Evolutionary conservation across 2,113 vertebrate genomes (phyloP).

Genomic region (Ibidorhyncha struthersii): DNA sequence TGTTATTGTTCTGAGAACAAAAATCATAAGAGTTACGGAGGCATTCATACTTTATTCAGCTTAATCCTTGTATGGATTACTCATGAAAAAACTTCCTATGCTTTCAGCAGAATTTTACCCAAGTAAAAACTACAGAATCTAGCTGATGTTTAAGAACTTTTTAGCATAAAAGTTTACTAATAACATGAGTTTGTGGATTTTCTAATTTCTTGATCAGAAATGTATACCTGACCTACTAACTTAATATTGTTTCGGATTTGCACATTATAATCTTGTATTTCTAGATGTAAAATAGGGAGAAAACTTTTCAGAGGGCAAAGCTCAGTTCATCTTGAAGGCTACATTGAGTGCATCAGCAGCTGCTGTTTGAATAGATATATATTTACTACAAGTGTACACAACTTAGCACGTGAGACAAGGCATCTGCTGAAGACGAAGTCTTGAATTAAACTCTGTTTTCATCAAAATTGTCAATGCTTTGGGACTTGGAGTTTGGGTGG

Average conservation of each 20-base stretch:
- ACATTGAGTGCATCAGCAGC: neutral
- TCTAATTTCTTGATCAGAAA: neutral
- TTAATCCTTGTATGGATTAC: neutral
- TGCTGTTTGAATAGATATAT: neutral
- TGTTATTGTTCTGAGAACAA: neutral
- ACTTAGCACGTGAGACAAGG: neutral
- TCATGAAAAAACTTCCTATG: neutral
- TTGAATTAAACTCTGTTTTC: neutral
- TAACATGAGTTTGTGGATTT: neutral
- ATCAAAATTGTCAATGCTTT: neutral
- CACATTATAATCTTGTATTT: neutral
- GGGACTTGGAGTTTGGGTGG: neutral
- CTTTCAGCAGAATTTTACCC: neutral
- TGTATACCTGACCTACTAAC: neutral
- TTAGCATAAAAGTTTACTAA: neutral
- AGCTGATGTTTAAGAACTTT: neutral
- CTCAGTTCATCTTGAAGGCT: neutral
- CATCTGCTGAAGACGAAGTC: neutral
- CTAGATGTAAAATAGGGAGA: neutral
- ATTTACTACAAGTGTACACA: neutral
- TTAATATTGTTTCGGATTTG: neutral
- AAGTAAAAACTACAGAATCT: neutral
- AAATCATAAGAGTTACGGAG: neutral
- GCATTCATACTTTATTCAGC: neutral
- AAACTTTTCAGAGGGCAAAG: neutral